Conservation (phyloP, 2,797 vertebrate genomes). For the Okamejei kenojei region DNA sequence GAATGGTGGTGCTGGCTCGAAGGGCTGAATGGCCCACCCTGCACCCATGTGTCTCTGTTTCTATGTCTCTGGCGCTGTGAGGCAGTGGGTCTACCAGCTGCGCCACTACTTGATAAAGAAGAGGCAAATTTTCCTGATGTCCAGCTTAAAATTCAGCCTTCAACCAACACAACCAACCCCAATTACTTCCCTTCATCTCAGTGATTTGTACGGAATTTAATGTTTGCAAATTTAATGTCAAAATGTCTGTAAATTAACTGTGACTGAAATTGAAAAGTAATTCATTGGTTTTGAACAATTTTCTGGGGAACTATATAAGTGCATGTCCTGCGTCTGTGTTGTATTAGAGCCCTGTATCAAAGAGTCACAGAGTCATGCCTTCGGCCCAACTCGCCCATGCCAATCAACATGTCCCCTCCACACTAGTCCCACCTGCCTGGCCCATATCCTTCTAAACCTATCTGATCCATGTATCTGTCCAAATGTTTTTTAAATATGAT, state of each 20-base stretch:
- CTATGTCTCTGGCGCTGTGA: too few relatives aligned
- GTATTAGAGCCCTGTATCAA: not conserved
- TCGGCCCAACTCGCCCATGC: too few relatives aligned
- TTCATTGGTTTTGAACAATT: not conserved
- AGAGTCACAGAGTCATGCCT: too few relatives aligned
- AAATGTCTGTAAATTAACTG: not conserved
- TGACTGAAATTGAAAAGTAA: not conserved
- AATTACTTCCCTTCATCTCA: not conserved
- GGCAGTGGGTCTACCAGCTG: too few relatives aligned
- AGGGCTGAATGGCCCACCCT: too few relatives aligned
- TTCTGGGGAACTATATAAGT: not conserved
- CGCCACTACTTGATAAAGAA: not conserved
- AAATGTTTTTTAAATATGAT: too few relatives aligned
- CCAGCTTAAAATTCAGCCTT: not conserved
- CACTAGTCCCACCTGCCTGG: too few relatives aligned
- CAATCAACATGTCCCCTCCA: too few relatives aligned
- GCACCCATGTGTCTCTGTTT: too few relatives aligned
- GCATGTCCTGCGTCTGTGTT: not conserved
- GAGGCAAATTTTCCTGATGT: not conserved
- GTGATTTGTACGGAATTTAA: not conserved
- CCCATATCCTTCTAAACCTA: too few relatives aligned
- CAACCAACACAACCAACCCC: not conserved
- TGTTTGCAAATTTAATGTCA: not conserved
- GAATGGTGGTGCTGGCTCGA: too few relatives aligned
- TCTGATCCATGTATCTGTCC: too few relatives aligned